Evolutionary conservation across 2,888 invertebrate genomes (phyloP).

Genomic region (Rapana venosa): DNA sequence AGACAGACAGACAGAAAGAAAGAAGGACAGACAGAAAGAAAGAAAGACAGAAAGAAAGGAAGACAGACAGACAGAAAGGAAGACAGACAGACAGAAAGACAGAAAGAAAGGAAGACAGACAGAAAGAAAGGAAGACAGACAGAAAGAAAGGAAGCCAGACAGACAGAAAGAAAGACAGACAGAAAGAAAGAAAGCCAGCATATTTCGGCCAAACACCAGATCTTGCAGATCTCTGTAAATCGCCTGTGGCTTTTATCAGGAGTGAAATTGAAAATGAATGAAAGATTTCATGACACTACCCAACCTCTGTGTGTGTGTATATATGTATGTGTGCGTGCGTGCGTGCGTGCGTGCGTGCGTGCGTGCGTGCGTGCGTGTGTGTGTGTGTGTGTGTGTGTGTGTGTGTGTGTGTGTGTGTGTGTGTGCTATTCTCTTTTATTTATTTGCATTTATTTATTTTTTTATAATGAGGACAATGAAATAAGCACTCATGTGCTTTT

Average conservation of each 20-base stretch:
- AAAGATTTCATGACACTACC: not conserved
- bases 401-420: constrained; percentile 22
- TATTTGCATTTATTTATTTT: too few relatives aligned
- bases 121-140: not conserved
- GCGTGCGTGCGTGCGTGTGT: constrained; percentile 8
- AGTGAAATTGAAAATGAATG: not conserved
- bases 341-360: not conserved
- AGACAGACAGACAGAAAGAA: not conserved
- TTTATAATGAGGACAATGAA: too few relatives aligned
- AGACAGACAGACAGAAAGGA: not conserved
- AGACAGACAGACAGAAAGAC: not conserved
- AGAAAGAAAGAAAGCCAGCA: not conserved
- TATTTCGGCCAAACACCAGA: not conserved
- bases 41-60: not conserved
- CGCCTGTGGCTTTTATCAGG: not conserved
- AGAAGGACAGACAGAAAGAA: not conserved
- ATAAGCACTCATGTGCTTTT: too few relatives aligned
- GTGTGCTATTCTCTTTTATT: too few relatives aligned
- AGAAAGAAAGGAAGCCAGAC: not conserved
- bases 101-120: not conserved
- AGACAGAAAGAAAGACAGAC: not conserved
- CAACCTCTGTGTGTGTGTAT: not conserved
- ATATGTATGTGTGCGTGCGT: not conserved
- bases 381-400: constrained; percentile 29
- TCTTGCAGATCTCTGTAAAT: not conserved